Evolutionary conservation across 2,797 vertebrate genomes (phyloP).

Genomic region (Babyrousa celebensis): DNA sequence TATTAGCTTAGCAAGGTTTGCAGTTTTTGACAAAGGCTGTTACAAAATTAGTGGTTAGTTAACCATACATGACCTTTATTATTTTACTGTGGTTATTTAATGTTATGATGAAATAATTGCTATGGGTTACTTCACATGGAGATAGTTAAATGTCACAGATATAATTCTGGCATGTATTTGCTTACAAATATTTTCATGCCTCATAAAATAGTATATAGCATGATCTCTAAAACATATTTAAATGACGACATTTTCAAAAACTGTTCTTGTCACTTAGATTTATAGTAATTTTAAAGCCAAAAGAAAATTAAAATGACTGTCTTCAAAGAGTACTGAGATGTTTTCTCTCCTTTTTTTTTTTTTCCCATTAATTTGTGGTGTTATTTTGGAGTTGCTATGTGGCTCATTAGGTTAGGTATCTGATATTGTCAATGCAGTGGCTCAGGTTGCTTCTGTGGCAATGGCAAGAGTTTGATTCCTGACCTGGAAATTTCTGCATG

Average conservation of each 20-base stretch:
- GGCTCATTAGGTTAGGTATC: too few species aligned
- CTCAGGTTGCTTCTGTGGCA: too few species aligned
- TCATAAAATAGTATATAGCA: not conserved
- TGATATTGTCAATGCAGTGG: too few species aligned
- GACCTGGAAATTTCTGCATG: too few species aligned
- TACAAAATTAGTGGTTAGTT: not conserved
- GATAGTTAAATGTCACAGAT: not conserved
- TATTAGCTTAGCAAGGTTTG: not conserved
- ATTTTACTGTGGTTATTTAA: not conserved
- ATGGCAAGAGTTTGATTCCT: too few species aligned
- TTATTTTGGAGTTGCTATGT: too few species aligned
- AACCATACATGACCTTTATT: not conserved
- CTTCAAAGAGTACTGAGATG: not conserved
- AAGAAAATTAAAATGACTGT: not conserved
- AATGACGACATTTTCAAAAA: not conserved
- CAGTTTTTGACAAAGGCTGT: not conserved
- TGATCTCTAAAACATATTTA: not conserved
- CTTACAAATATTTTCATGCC: constrained; percentile 26
- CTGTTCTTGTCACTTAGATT: not conserved
- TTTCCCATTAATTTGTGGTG: not conserved
- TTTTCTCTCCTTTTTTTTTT: not conserved
- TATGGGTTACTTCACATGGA: not conserved
- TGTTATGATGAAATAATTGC: not conserved
- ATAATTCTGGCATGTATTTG: not conserved
- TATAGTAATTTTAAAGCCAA: not conserved